Conservation (phyloP, 1,140 invertebrate genomes). For the Chymomyza costata region DNA sequence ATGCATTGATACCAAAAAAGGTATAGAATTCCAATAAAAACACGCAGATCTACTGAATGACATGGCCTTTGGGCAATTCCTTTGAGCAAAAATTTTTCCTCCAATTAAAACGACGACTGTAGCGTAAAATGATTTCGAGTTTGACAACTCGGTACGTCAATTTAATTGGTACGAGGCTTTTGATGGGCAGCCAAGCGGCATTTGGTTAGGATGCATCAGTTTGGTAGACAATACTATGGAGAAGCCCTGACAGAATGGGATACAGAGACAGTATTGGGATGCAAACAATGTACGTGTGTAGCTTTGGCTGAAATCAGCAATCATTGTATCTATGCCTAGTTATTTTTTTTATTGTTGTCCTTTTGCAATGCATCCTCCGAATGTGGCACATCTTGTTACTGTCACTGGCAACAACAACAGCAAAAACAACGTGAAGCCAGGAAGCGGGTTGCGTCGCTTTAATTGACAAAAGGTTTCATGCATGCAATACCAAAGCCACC, state of each 20-base stretch:
- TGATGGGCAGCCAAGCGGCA: slow-evolving; percentile 33
- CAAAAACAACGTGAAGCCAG: slow-evolving; percentile 4
- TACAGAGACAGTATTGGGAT: neutral
- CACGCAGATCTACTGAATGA: too few species aligned
- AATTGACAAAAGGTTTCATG: slow-evolving; percentile 72
- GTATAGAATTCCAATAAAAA: slow-evolving; percentile 4
- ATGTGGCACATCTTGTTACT: slow-evolving; percentile 14
- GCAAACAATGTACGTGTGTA: too few species aligned
- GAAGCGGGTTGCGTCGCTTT: slow-evolving; percentile 29
- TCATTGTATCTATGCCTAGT: slow-evolving; percentile 63
- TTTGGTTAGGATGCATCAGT: slow-evolving; percentile 18
- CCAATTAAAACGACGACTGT: slow-evolving; percentile 67
- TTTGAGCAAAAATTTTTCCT: slow-evolving; percentile 39
- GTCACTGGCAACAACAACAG: slow-evolving; percentile 29
- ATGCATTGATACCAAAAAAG: too few species aligned
- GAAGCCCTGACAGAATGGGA: neutral
- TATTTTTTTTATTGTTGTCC: slow-evolving; percentile 27
- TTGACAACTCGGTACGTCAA: slow-evolving; percentile 64
- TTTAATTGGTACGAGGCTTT: slow-evolving; percentile 58
- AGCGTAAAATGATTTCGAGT: slow-evolving; percentile 59
- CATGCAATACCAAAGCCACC: slow-evolving; percentile 53
- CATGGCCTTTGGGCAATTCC: slow-evolving; percentile 9
- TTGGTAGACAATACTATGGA: neutral
- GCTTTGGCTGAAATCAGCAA: slow-evolving; percentile 56
- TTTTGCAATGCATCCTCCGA: slow-evolving; percentile 4